Conservation (phyloP, 2,797 vertebrate genomes). For the Lagodon rhomboides region DNA sequence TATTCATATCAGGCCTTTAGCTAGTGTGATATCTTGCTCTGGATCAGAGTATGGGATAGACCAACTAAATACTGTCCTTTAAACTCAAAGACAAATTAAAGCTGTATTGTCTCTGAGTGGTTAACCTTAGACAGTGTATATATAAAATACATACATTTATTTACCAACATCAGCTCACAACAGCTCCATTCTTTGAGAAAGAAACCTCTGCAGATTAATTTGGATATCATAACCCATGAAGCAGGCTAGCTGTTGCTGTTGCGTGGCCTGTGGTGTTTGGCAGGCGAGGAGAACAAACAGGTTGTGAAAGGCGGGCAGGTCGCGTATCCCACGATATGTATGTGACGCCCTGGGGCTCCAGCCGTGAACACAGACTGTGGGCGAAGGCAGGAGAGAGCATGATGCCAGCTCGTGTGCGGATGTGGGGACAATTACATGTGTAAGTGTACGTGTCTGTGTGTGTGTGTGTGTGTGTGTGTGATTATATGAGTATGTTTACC, state of each 20-base stretch:
- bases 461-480: constrained; percentile 29
- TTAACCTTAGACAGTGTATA: too few relatives aligned
- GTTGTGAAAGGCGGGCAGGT: constrained; percentile 57
- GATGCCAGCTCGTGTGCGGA: constrained; percentile 9
- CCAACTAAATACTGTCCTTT: not conserved
- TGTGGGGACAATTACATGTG: constrained; percentile 21
- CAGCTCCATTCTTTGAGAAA: not conserved
- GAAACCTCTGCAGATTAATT: constrained; percentile 3
- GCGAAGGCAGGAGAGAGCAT: constrained; percentile 10
- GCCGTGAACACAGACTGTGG: constrained; percentile 8
- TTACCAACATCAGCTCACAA: not conserved
- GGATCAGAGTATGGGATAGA: not conserved
- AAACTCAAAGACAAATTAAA: not conserved
- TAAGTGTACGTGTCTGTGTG: constrained; percentile 18
- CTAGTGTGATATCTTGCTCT: not conserved
- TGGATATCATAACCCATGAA: constrained; percentile 3
- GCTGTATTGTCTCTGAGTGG: too few relatives aligned
- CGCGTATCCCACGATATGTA: constrained; percentile 17
- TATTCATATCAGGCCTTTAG: not conserved
- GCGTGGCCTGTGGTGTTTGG: constrained; percentile 24
- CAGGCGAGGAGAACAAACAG: constrained; percentile 44
- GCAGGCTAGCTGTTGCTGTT: constrained; percentile 1
- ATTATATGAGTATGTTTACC: constrained; percentile 49
- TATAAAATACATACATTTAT: too few relatives aligned
- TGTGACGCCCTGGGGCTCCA: constrained; percentile 13